Percentiles rank a stretch among this genome's conserved stretches.
Conservation (phyloP, 2,888 invertebrate genomes). For the Noctua pronuba region DNA sequence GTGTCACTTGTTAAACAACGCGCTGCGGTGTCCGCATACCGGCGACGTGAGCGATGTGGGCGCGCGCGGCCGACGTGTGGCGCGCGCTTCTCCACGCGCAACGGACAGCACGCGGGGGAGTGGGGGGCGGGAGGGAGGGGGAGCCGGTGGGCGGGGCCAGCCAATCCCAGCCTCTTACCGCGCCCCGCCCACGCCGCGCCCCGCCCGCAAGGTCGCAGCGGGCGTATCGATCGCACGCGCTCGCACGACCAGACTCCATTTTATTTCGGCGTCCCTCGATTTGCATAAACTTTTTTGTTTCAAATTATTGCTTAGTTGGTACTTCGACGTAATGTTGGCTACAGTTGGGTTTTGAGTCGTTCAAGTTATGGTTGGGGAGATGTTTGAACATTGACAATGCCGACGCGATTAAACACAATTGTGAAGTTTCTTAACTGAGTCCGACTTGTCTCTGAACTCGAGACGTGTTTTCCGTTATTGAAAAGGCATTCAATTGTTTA, state of each 20-base stretch:
- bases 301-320: slow-evolving; percentile 78
- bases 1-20: slow-evolving; percentile 65
- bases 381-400: slow-evolving; percentile 25
- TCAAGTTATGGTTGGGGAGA: slow-evolving; percentile 29
- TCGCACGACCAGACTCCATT: slow-evolving; percentile 86
- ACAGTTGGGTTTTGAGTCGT: slow-evolving; percentile 54
- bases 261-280: slow-evolving; percentile 88
- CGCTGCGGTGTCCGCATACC: slow-evolving; percentile 72
- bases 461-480: neutral
- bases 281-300: slow-evolving; percentile 89
- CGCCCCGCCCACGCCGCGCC: slow-evolving; percentile 84
- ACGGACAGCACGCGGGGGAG: slow-evolving; percentile 66
- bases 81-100: slow-evolving; percentile 61
- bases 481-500: neutral
- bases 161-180: slow-evolving; percentile 87
- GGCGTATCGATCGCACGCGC: slow-evolving; percentile 89
- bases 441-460: neutral
- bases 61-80: slow-evolving; percentile 69
- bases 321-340: slow-evolving; percentile 65
- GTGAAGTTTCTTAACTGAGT: neutral
- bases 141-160: slow-evolving; percentile 79
- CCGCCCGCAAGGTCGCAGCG: slow-evolving; percentile 89
- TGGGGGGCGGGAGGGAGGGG: slow-evolving; percentile 74
- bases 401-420: slow-evolving; percentile 8
- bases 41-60: slow-evolving; percentile 71